Base-by-base conservation (phyloP, 1,140 invertebrate species). In the Aphaenogaster rudis region DNA sequence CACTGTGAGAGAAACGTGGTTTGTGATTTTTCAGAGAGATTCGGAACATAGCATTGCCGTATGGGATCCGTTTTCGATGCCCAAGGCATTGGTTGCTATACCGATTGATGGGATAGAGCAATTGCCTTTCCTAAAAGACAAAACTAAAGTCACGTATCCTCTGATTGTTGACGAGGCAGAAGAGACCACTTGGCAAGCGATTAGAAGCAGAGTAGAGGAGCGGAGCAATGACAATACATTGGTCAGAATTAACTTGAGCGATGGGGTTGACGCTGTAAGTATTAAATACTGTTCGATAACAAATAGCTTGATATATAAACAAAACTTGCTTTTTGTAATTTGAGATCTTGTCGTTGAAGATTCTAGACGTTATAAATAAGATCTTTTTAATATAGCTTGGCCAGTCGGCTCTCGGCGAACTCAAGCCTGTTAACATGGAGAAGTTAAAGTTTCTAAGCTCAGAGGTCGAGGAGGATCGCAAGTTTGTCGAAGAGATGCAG, bases 1-100 rank as follows among this genome's bases (percentile, higher is more conserved):
- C 63, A 33, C n/a, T 86, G 1, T 21, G 0, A 67, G 9, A 69
- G 1, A 57, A n/a, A 42, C 4, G 3, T 69, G 13, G 28, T 87
- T 67, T 88, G 42, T 87, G 50, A 79, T 84, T 79, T 96, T 96
- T 6, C 92, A 97, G 97, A 96, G 95, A 88, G 96, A 96, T 52
- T 95, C 96, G 87, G 98, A 98, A 97, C 95, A 95, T 89, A 97
- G 97, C 17, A 91, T 98, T 76, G 96, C 95, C 45, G 96, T 98
- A 64, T 96, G 95, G 3, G 96, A 98, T 95, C 97, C 98, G 9
- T 98, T 98, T 89, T 96, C 97, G 86, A 96, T 97, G 81, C 97
- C 98, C 42, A 97, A 98, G 95, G 97, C 97, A 52, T 96, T 97
- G 67, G 97, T 98, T 39, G 96, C 96, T 50, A 95, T 98, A 50